Base-by-base conservation (phyloP, 2,113 vertebrate species). In the Platichthys flesus region DNA sequence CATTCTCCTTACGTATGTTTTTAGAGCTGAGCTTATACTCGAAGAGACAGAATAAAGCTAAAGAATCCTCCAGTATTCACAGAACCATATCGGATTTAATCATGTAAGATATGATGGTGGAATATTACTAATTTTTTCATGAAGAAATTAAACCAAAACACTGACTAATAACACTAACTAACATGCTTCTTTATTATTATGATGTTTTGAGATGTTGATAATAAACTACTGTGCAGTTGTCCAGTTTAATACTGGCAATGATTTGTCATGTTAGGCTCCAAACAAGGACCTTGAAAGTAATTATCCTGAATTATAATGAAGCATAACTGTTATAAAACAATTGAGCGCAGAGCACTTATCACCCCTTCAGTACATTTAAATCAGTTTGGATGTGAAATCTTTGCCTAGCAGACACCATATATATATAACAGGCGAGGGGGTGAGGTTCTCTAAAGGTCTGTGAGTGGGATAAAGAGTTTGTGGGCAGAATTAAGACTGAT, bases 251-350 rank as follows among this genome's bases (percentile, higher is more conserved):
- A 72, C 35, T 76, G 68, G 59, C 57, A 74, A 64, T 57, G 68
- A 81, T 92, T 89, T 78, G 85, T 92, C 88, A 89, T 49, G 42
- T 79, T 80, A 81, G 81, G 78, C 81, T 90, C 83, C 45, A 81
- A 54, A 76, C 84, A 67, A 85, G 67, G 82, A 88, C 85, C 82
- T 90, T 91, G 80, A 90, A 86, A 89, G 83, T 83, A 84, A 92
- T 91, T 74, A 81, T 37, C 31, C 70, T 72, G 56, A 87, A 89
- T 81, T 85, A 77, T 79, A 89, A 88, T 88, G 78, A 79, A 28
- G 28, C 61, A 40, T 86, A 85, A 89, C 83, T 88, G 52, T 84
- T 75, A 81, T 89, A 83, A 87, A 54, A 21, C 74, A 83, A 67
- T 58, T 72, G 56, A 82, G 58, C 69, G 68, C 67, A 65, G 55